Conservation (phyloP, 2,797 vertebrate genomes). For the Thamnophis elegans region DNA sequence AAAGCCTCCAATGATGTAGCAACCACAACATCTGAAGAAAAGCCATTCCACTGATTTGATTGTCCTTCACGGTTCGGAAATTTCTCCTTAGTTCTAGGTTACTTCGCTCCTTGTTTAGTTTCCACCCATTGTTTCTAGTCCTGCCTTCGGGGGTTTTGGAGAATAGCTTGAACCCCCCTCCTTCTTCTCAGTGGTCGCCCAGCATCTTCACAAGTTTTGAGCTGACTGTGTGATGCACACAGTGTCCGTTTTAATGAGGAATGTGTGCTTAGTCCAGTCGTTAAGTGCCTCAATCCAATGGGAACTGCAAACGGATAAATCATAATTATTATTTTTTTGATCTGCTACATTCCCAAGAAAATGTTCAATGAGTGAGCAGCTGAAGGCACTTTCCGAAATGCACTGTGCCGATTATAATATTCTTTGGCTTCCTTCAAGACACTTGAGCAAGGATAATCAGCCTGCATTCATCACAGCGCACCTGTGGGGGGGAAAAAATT, state of each 20-base stretch:
- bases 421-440: constrained; percentile 42
- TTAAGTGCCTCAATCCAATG: constrained; percentile 1
- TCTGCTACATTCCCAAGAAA: constrained; percentile 40
- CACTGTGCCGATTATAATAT: constrained; percentile 40
- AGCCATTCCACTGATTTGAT: not conserved
- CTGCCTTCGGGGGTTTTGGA: not conserved
- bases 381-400: constrained; percentile 46
- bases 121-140: not conserved
- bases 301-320: constrained; percentile 25
- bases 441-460: constrained; percentile 57
- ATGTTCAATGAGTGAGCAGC: constrained; percentile 38
- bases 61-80: not conserved
- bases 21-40: not conserved
- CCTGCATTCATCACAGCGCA: constrained; percentile 62
- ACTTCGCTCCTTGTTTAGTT: not conserved
- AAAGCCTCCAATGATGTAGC: too few relatives aligned
- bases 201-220: not conserved
- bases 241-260: not conserved
- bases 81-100: not conserved
- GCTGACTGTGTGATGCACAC: too few relatives aligned
- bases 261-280: not conserved
- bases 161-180: not conserved
- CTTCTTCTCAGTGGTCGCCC: not conserved
- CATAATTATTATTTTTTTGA: too few relatives aligned
- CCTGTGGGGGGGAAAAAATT: constrained; percentile 47